These are phyloP conservation scores for Crypturellus tataupa DNA, from an alignment of 2,797 vertebrate species.

Conservation along the genomic window DNA sequence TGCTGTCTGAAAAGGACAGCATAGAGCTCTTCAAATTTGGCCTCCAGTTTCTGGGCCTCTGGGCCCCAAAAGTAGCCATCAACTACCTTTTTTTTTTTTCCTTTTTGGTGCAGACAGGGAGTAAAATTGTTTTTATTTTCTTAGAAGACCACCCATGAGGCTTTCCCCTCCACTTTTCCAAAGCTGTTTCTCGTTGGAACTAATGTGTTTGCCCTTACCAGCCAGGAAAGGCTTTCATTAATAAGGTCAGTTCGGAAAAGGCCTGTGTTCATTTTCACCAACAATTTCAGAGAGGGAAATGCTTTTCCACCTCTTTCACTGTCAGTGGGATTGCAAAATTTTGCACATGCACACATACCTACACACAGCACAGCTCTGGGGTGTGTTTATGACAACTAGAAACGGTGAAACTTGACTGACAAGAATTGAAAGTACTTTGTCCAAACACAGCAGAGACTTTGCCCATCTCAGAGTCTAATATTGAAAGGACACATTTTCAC, in stretches of 20 bases:
- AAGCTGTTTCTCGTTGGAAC: constrained; percentile 31
- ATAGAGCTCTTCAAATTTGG: neutral
- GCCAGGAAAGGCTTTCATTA: constrained; percentile 1
- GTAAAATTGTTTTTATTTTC: neutral
- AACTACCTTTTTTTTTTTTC: fast-evolving
- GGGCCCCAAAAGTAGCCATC: neutral
- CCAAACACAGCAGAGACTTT: neutral
- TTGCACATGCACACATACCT: neutral
- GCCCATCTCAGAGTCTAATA: neutral
- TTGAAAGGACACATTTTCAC: neutral
- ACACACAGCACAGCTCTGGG: neutral
- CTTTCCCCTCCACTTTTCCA: constrained; percentile 2
- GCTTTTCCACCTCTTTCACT: neutral
- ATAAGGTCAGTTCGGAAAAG: neutral
- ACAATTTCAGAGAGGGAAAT: neutral
- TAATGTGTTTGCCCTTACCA: neutral
- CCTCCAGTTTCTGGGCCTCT: neutral
- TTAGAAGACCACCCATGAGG: constrained; percentile 14
- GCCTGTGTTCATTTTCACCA: neutral
- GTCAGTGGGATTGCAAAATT: neutral
- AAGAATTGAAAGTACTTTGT: neutral
- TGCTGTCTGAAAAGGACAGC: neutral
- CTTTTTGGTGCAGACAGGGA: neutral
- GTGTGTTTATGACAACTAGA: neutral
- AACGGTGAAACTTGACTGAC: neutral